Evolutionary conservation across 2,888 invertebrate genomes (phyloP).

Genomic region (Terebella lapidaria): DNA sequence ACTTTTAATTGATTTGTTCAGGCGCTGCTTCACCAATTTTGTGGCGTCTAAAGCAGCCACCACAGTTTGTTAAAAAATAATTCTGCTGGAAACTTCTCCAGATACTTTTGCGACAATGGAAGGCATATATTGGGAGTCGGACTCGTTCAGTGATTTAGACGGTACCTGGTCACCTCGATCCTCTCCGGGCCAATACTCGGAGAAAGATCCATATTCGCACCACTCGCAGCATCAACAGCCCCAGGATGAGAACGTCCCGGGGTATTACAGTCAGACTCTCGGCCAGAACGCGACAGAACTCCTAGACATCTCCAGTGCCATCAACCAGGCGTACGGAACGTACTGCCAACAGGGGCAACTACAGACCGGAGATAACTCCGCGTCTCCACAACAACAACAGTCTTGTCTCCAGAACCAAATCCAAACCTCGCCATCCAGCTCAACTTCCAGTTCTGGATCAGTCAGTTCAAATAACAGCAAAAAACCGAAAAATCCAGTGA

Average conservation of each 20-base stretch:
- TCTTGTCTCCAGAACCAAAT: neutral
- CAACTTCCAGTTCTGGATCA: neutral
- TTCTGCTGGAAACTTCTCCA: too few species aligned
- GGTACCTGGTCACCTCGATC: neutral
- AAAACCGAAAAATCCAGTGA: constrained; percentile 7
- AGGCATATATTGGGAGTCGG: neutral
- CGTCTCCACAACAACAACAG: neutral
- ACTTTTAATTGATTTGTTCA: too few species aligned
- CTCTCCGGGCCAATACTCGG: neutral
- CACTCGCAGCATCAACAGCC: neutral
- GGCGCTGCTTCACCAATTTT: too few species aligned
- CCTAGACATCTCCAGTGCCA: neutral
- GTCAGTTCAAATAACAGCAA: neutral
- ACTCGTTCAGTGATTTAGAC: neutral
- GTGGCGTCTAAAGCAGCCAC: too few species aligned
- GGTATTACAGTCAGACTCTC: neutral
- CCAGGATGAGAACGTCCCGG: neutral
- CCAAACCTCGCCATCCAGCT: neutral
- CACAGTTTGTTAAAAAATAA: too few species aligned
- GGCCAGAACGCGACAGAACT: neutral
- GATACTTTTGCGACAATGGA: neutral
- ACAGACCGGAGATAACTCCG: neutral
- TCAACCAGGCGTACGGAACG: neutral
- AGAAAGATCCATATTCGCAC: neutral
- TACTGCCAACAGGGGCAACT: neutral